phyloP scores from a whole-genome alignment of 2,888 invertebrate species.

The Aspidapion aeneum region DNA sequence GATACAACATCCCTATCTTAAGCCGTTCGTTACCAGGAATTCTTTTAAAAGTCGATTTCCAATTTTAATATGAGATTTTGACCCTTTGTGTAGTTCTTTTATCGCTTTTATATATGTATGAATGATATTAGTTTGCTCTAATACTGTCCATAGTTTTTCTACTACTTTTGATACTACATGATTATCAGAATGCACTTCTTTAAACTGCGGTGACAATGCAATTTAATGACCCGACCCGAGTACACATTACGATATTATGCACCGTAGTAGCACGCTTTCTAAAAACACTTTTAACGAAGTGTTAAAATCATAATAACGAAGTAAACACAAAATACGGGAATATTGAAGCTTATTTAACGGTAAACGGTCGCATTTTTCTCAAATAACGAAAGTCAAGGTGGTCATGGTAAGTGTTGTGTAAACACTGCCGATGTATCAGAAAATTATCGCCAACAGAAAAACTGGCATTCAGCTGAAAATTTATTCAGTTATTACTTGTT shows the following conservation, averaged over 20 bases:
- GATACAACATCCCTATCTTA: too few relatives aligned
- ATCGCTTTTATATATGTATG: too few relatives aligned
- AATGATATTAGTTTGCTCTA: too few relatives aligned
- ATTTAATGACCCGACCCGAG: not conserved
- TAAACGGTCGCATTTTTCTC: slow-evolving; percentile 23
- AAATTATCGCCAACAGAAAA: not conserved
- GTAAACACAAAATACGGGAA: slow-evolving; percentile 2
- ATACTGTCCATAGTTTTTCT: too few relatives aligned
- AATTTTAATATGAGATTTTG: too few relatives aligned
- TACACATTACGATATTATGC: not conserved
- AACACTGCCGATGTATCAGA: not conserved
- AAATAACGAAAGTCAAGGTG: slow-evolving; percentile 21
- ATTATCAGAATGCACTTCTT: not conserved
- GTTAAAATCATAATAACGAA: slow-evolving; percentile 5
- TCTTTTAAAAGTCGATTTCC: too few relatives aligned
- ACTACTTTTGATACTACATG: too few relatives aligned
- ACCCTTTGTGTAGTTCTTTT: too few relatives aligned
- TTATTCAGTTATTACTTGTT: not conserved
- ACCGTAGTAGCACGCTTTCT: slow-evolving; percentile 1
- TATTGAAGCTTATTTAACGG: slow-evolving; percentile 22
- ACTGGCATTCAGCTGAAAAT: not conserved
- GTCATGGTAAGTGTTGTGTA: not conserved
- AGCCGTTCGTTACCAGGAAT: too few relatives aligned
- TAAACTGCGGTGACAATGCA: not conserved
- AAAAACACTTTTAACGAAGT: slow-evolving; percentile 2